phyloP scores from a whole-genome alignment of 2,888 invertebrate genomes.

The Geophilus truncorum region DNA sequence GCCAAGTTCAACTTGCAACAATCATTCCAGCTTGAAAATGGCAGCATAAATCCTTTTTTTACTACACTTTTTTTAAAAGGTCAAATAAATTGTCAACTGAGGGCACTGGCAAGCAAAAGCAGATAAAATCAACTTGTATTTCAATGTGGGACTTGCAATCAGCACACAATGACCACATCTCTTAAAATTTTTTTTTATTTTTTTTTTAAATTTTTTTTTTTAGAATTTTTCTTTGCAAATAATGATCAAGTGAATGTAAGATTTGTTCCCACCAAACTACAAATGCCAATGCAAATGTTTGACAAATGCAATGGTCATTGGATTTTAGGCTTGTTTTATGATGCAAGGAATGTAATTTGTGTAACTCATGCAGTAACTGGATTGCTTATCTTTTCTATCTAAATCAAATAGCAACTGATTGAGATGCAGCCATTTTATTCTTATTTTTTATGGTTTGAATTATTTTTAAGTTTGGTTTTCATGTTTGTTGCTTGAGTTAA shows the following conservation, averaged over 20 bases:
- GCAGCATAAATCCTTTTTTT: neutral
- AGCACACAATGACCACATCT: neutral
- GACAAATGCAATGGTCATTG: too few species aligned
- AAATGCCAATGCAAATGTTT: neutral
- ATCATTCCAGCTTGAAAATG: neutral
- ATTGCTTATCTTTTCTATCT: neutral
- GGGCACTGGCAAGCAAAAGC: neutral
- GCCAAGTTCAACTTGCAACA: neutral
- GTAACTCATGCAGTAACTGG: neutral
- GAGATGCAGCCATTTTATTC: neutral
- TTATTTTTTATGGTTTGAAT: too few species aligned
- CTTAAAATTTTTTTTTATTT: neutral
- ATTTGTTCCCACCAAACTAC: neutral
- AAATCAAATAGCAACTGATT: neutral
- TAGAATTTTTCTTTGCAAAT: neutral
- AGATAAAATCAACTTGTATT: neutral
- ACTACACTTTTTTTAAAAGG: neutral
- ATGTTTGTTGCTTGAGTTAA: too few species aligned
- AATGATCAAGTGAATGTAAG: too few species aligned
- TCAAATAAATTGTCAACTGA: neutral
- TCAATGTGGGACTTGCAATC: neutral
- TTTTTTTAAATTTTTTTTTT: neutral
- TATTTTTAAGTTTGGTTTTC: too few species aligned
- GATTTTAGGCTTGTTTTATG: too few species aligned
- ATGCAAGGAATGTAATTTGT: neutral